A percentile compares a stretch with the other conserved stretches of the same genome.
Conservation (phyloP, 2,797 vertebrate species). For the Centroberyx gerrardi region DNA sequence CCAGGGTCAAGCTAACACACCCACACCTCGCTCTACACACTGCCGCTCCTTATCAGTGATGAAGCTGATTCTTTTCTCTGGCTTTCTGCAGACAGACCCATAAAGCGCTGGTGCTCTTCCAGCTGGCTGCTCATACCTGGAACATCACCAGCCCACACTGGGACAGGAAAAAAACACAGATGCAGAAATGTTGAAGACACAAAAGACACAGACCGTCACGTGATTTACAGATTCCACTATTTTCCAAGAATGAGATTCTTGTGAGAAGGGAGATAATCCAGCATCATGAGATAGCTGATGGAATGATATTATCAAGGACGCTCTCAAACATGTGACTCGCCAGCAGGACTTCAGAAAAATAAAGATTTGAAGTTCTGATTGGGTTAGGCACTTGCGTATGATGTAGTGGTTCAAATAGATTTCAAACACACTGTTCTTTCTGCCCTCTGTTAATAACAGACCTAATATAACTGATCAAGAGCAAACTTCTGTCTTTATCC, state of each 20-base stretch:
- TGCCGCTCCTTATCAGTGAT: slow-evolving; percentile 40
- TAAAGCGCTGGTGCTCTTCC: slow-evolving; percentile 5
- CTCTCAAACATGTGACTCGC: slow-evolving; percentile 34
- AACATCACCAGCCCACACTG: slow-evolving; percentile 2
- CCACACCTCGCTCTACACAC: not conserved
- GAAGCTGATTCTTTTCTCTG: slow-evolving; percentile 26
- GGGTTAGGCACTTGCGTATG: not conserved
- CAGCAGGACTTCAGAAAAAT: not conserved
- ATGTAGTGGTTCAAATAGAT: not conserved
- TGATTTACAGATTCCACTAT: slow-evolving; percentile 22
- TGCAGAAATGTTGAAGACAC: slow-evolving; percentile 16
- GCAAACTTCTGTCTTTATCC: not conserved
- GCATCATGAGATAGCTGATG: not conserved
- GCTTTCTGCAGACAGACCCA: slow-evolving; percentile 19
- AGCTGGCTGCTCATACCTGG: slow-evolving; percentile 6
- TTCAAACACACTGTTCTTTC: not conserved
- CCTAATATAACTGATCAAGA: slow-evolving; percentile 3
- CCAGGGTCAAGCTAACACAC: slow-evolving; percentile 15
- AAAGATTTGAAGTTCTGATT: slow-evolving; percentile 7
- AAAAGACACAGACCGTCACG: not conserved
- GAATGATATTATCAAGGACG: slow-evolving; percentile 18
- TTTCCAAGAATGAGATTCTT: slow-evolving; percentile 22
- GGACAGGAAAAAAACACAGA: slow-evolving; percentile 6
- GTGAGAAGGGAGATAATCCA: not conserved
- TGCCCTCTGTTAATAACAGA: not conserved